A percentile compares a stretch with the other conserved stretches of the same genome.
phyloP scores from a whole-genome alignment of 2,888 invertebrate species.

The Acronicta leporina region DNA sequence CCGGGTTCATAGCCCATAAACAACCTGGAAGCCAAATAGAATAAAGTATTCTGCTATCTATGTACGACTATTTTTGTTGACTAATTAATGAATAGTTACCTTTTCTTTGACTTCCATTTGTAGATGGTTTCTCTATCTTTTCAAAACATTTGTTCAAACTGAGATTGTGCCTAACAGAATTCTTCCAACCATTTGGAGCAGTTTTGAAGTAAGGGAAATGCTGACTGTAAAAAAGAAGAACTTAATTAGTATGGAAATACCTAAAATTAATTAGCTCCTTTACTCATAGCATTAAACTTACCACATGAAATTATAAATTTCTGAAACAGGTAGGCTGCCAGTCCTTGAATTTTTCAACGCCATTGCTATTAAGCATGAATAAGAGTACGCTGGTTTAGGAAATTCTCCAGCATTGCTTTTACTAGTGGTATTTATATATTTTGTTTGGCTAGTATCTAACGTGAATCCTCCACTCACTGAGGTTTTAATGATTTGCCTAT shows the following conservation, averaged over 20 bases:
- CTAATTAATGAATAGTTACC: conserved; percentile 72
- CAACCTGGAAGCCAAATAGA: conserved; percentile 89
- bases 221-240: conserved; percentile 90
- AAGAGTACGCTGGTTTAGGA: conserved; percentile 99
- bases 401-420: conserved; percentile 90
- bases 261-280: background rate
- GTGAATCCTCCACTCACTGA: conserved; percentile 79
- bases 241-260: conserved; percentile 4
- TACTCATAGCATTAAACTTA: conserved; percentile 83
- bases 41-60: background rate
- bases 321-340: conserved; percentile 98
- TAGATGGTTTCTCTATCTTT: conserved; percentile 98
- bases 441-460: conserved; percentile 80
- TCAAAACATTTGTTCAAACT: conserved; percentile 99
- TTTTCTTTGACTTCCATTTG: conserved; percentile 95
- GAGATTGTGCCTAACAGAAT: conserved; percentile 98
- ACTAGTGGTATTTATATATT: conserved; percentile 77
- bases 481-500: conserved; percentile 87
- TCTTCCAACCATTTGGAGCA: conserved; percentile 99
- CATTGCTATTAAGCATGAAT: conserved; percentile 99
- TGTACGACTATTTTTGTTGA: background rate
- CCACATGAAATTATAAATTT: conserved; percentile 99
- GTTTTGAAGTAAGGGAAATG: conserved; percentile 99
- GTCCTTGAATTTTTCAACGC: conserved; percentile 98
- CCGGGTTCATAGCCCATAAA: conserved; percentile 99